Conservation (phyloP, 2,888 invertebrate species). For the Pinctada fucata region DNA sequence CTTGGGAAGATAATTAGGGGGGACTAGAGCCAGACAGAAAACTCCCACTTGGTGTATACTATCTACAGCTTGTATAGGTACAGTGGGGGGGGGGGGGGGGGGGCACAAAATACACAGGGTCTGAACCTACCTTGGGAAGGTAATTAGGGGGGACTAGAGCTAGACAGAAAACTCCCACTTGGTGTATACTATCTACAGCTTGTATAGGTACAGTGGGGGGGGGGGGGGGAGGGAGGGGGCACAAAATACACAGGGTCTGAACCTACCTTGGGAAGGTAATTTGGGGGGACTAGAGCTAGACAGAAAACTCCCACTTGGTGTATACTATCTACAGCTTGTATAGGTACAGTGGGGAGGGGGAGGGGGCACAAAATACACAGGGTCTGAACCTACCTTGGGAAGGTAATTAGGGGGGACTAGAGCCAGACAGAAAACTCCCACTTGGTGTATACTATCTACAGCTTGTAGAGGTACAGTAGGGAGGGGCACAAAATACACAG, state of each 20-base stretch:
- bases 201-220: too few species aligned
- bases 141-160: slow-evolving; percentile 98
- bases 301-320: slow-evolving; percentile 57
- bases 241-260: too few species aligned
- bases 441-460: slow-evolving; percentile 99
- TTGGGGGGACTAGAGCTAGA: slow-evolving; percentile 80
- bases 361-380: slow-evolving; percentile 82
- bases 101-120: slow-evolving; percentile 92
- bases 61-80: slow-evolving; percentile 78
- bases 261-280: slow-evolving; percentile 92
- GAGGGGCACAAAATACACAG: too few species aligned
- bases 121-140: slow-evolving; percentile 85
- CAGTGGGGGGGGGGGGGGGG: slow-evolving; percentile 80
- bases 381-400: slow-evolving; percentile 83
- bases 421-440: slow-evolving; percentile 98
- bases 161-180: slow-evolving; percentile 98
- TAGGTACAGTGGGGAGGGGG: slow-evolving; percentile 90
- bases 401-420: slow-evolving; percentile 98
- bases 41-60: slow-evolving; percentile 78
- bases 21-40: slow-evolving; percentile 97
- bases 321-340: slow-evolving; percentile 78
- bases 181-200: slow-evolving; percentile 74
- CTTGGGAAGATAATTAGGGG: slow-evolving; percentile 78
- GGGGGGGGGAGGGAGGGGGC: too few species aligned
- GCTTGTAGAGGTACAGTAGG: slow-evolving; percentile 84